phyloP scores from a whole-genome alignment of 1,140 invertebrate genomes.

The Trichoplusia ni region DNA sequence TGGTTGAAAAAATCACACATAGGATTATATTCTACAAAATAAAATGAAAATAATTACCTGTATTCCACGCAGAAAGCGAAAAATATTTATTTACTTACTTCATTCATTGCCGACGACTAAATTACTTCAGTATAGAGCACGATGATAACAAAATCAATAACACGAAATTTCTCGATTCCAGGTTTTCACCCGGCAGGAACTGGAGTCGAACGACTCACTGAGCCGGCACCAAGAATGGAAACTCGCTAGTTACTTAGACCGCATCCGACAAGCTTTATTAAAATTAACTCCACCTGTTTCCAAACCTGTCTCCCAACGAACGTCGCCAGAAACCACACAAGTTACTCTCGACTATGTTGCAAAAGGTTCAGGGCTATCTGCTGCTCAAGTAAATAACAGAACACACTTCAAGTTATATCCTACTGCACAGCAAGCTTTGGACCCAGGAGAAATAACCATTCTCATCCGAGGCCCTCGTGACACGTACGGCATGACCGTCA shows the following conservation, averaged over 20 bases:
- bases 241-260: slow-evolving; percentile 77
- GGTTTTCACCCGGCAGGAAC: slow-evolving; percentile 81
- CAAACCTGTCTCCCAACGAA: slow-evolving; percentile 60
- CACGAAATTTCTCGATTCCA: slow-evolving; percentile 53
- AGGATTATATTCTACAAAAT: no score
- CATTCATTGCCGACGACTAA: background rate
- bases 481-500: slow-evolving; percentile 68
- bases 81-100: no score
- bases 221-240: slow-evolving; percentile 80
- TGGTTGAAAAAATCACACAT: no score
- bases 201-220: slow-evolving; percentile 71
- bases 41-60: no score
- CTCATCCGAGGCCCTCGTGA: slow-evolving; percentile 76
- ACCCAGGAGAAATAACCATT: slow-evolving; percentile 77
- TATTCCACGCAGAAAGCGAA: no score
- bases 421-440: slow-evolving; percentile 74
- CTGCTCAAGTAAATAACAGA: slow-evolving; percentile 79
- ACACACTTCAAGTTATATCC: slow-evolving; percentile 79
- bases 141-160: no score
- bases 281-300: slow-evolving; percentile 70
- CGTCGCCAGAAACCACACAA: slow-evolving; percentile 55
- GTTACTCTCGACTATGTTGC: slow-evolving; percentile 81
- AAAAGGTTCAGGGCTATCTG: slow-evolving; percentile 82
- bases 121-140: background rate
- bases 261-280: slow-evolving; percentile 73